Evolutionary conservation across 2,113 vertebrate species (phyloP), one percentile per base, ranked within the genome.

Genomic region (Semicossyphus pulcher): DNA sequence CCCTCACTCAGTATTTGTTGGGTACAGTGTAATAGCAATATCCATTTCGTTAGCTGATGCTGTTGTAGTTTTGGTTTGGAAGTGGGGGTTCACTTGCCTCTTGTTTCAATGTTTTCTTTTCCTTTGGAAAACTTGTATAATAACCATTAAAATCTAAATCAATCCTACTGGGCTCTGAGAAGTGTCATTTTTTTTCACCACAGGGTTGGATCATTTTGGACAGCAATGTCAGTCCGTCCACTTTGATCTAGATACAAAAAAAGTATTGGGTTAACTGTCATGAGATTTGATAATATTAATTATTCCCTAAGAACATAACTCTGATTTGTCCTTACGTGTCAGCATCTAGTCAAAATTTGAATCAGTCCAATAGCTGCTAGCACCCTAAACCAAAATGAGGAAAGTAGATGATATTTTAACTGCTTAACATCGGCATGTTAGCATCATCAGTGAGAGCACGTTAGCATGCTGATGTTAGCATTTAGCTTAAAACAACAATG

Each of bases 81-180:
- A 88, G 79, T 89, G 86, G 83, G 85, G 79, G 85, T 88, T 86
- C 72, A 82, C 83, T 89, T 81, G 69, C 87, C 77, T 87, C 74
- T 89, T 90, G 83, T 87, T 93, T 92, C 86, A 89, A 76, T 93
- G 87, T 87, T 87, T 90, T 90, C 45, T 87, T 91, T 89, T 88
- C 76, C 79, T 90, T 89, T 28, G 58, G 73, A 92, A 86, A 88
- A 92, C 82, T 67, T 92, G 86, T 92, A 92, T 93, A 89, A 90
- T 92, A 92, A 64, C 77, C 86, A 94, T 92, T 93, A 94, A 93
- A 93, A 92, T 89, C 76, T 59, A 91, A 92, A 88, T 90, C 81
- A 86, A 83, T 69, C 73, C 86, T 72, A 70, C 23, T n/a, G 29
- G 28, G 4, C 57, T 63, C 44, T 39, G 9, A 15, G 4, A 56